Conservation (phyloP, 2,888 invertebrate genomes). For the Habrosyne pyritoides region DNA sequence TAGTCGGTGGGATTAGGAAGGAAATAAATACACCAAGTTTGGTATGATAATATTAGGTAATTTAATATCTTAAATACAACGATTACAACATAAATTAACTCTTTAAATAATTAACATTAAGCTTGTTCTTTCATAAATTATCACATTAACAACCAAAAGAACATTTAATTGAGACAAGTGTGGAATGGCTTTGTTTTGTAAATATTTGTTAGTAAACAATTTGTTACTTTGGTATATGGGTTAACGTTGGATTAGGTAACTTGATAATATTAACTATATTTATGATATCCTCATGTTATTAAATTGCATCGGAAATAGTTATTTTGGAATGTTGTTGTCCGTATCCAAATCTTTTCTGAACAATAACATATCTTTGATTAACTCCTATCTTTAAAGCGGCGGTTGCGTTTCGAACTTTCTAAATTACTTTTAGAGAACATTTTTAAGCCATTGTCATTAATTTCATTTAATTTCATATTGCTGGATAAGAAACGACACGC, state of each 20-base stretch:
- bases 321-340: background rate
- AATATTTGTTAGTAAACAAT: slow-evolving; percentile 25
- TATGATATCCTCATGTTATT: background rate
- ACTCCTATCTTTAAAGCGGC: too few species aligned
- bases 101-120: slow-evolving; percentile 77
- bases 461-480: too few species aligned
- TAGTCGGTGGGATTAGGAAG: background rate
- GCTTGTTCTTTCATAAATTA: slow-evolving; percentile 76
- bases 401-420: too few species aligned
- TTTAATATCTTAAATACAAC: slow-evolving; percentile 79
- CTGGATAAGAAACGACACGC: slow-evolving; percentile 19
- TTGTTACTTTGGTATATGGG: slow-evolving; percentile 54
- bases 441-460: too few species aligned
- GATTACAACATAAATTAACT: slow-evolving; percentile 81
- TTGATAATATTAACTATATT: slow-evolving; percentile 15
- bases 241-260: slow-evolving; percentile 36
- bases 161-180: slow-evolving; percentile 60
- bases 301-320: too few species aligned
- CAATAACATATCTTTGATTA: background rate
- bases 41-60: slow-evolving; percentile 48
- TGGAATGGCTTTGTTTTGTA: slow-evolving; percentile 66
- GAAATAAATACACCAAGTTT: slow-evolving; percentile 25
- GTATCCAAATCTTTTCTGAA: background rate
- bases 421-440: too few species aligned
- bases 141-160: slow-evolving; percentile 75